These are phyloP conservation scores for Ceratina japonica DNA, from an alignment of 1,140 invertebrate species.

Conservation along the genomic window DNA sequence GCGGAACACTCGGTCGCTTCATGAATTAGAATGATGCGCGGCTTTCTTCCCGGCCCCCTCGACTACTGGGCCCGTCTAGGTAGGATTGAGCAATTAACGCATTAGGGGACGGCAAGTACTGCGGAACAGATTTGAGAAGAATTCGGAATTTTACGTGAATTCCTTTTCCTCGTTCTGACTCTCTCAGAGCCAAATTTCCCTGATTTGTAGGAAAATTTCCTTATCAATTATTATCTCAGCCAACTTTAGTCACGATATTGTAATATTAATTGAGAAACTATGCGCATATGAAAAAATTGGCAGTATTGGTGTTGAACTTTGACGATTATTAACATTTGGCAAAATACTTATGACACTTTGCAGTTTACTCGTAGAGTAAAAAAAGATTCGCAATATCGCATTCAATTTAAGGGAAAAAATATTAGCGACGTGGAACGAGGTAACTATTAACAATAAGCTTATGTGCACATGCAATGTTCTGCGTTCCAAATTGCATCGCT, in stretches of 20 bases:
- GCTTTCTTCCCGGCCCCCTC: neutral
- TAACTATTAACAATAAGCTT: neutral
- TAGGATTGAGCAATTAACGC: slow-evolving; percentile 40
- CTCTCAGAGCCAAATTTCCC: no score
- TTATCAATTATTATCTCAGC: no score
- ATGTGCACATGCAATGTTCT: neutral
- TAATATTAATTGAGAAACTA: no score
- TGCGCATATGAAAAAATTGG: no score
- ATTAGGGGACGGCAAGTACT: neutral
- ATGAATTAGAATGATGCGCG: slow-evolving; percentile 48
- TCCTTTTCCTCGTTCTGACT: no score
- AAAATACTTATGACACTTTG: no score
- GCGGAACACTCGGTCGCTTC: slow-evolving; percentile 49
- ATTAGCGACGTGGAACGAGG: neutral
- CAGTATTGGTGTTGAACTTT: no score
- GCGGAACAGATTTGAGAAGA: neutral
- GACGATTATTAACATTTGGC: no score
- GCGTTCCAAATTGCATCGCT: slow-evolving; percentile 35
- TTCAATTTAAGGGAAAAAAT: neutral
- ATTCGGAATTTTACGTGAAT: neutral
- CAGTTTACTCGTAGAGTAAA: neutral
- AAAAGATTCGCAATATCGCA: neutral
- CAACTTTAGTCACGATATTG: no score
- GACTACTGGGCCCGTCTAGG: neutral
- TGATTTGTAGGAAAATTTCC: no score